Percentiles rank a stretch among this genome's conserved stretches.
phyloP scores from a whole-genome alignment of 92 coral and sea anemone genomes.

The Siderastrea siderea region DNA sequence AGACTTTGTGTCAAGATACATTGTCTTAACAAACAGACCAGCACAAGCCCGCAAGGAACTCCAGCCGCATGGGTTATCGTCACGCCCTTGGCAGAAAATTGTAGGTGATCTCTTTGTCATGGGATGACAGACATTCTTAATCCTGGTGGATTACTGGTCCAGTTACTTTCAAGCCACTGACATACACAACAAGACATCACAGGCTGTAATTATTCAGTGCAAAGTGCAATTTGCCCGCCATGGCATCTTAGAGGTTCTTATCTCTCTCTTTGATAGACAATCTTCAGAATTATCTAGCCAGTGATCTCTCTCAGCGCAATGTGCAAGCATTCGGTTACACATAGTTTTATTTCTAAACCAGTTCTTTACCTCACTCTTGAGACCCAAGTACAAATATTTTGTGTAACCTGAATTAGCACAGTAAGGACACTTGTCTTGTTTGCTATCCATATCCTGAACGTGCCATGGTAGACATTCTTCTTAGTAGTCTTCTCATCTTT shows the following conservation, averaged over 20 bases:
- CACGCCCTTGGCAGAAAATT: constrained; percentile 56
- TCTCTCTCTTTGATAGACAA: constrained; percentile 62
- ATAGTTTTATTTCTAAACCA: constrained; percentile 72
- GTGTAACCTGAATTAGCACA: constrained; percentile 67
- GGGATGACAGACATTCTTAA: constrained; percentile 50
- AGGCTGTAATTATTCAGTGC: constrained; percentile 44
- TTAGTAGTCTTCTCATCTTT: constrained; percentile 68
- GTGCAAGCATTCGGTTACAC: constrained; percentile 76
- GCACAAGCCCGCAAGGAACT: constrained; percentile 64
- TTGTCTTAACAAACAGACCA: constrained; percentile 62
- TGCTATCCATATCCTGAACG: constrained; percentile 71
- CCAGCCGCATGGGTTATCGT: constrained; percentile 51
- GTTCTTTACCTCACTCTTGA: constrained; percentile 63
- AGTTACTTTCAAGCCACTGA: constrained; percentile 61
- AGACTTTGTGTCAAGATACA: constrained; percentile 47
- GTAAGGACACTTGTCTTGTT: constrained; percentile 57
- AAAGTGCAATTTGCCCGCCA: constrained; percentile 71
- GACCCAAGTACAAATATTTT: constrained; percentile 71
- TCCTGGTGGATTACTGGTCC: constrained; percentile 68
- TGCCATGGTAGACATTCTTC: constrained; percentile 67
- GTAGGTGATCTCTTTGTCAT: constrained; percentile 20
- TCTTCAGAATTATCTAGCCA: constrained; percentile 59
- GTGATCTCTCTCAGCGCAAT: constrained; percentile 47
- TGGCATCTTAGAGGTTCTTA: constrained; percentile 63
- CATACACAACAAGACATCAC: constrained; percentile 48